Conservation (phyloP, 2,797 vertebrate genomes). For the Cichlasoma orientale region DNA sequence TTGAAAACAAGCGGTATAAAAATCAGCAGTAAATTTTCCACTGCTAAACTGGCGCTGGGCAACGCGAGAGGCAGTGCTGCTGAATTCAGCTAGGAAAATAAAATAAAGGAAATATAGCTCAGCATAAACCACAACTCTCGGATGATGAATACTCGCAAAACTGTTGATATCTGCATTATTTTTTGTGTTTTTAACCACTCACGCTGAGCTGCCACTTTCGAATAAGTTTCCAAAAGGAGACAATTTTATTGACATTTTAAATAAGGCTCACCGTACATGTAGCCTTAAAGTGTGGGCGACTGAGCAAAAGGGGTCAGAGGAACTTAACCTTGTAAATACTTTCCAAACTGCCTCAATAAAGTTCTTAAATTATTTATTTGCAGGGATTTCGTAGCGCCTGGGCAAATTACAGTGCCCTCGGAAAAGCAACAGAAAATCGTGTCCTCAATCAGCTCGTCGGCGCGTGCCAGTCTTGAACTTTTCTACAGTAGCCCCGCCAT, state of each 20-base stretch:
- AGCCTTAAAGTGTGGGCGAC: slow-evolving; percentile 35
- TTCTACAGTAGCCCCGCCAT: slow-evolving; percentile 42
- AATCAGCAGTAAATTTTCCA: slow-evolving; percentile 61
- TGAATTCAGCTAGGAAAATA: slow-evolving; percentile 70
- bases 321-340: slow-evolving; percentile 71
- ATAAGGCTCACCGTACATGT: slow-evolving; percentile 43
- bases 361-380: slow-evolving; percentile 74
- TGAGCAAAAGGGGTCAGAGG: slow-evolving; percentile 35
- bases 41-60: slow-evolving; percentile 51
- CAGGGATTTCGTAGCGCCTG: slow-evolving; percentile 65
- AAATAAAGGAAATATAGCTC: slow-evolving; percentile 72
- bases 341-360: slow-evolving; percentile 73
- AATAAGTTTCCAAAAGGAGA: slow-evolving; percentile 44
- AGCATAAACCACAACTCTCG: slow-evolving; percentile 57
- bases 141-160: slow-evolving; percentile 53
- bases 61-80: slow-evolving; percentile 24
- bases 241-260: slow-evolving; percentile 67
- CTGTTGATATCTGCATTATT: slow-evolving; percentile 73
- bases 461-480: slow-evolving; percentile 49
- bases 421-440: slow-evolving; percentile 69
- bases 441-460: slow-evolving; percentile 56
- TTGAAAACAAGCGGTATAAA: slow-evolving; percentile 69
- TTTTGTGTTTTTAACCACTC: slow-evolving; percentile 63
- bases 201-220: slow-evolving; percentile 33
- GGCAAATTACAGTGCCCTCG: slow-evolving; percentile 73